Conservation (phyloP, 2,888 invertebrate species). For the Synanthedon formicaeformis region DNA sequence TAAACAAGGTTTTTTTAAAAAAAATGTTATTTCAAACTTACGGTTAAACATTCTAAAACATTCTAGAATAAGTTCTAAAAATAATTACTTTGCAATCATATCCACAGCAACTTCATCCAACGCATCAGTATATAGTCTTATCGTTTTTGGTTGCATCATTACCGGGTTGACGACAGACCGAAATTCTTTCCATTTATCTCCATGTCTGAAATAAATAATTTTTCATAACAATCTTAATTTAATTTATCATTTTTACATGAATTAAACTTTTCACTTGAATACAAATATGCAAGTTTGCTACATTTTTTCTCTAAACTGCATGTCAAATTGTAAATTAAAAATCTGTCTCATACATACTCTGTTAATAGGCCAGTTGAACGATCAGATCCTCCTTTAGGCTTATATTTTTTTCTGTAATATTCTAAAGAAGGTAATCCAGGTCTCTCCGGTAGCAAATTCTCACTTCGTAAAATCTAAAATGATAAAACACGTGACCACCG, state of each 20-base stretch:
- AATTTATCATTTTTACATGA: too few relatives aligned
- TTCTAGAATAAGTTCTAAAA: too few relatives aligned
- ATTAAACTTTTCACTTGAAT: too few relatives aligned
- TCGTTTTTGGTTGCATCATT: conserved; percentile 5
- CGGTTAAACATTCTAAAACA: too few relatives aligned
- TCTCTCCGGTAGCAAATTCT: conserved; percentile 32
- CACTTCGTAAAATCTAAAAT: conserved; percentile 34
- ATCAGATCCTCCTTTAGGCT: conserved; percentile 10
- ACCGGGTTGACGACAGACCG: conserved; percentile 5
- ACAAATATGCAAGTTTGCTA: too few relatives aligned
- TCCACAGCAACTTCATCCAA: conserved; percentile 73
- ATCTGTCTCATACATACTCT: conserved; percentile 12
- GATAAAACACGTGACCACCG: neutral
- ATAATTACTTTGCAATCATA: conserved; percentile 63
- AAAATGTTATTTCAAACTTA: too few relatives aligned
- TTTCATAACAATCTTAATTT: neutral
- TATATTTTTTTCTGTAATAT: conserved; percentile 28
- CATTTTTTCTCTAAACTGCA: too few relatives aligned
- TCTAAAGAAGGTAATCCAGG: conserved; percentile 32
- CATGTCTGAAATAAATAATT: neutral
- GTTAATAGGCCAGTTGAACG: conserved; percentile 20
- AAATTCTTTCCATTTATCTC: conserved; percentile 6
- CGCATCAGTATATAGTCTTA: conserved; percentile 4
- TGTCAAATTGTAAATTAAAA: too few relatives aligned
- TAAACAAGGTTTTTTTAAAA: too few relatives aligned